A percentile compares a stretch with the other conserved stretches of the same genome.
These are phyloP conservation scores for Ennomos fuscantarius DNA, from an alignment of 2,888 invertebrate species.

Conservation along the genomic window DNA sequence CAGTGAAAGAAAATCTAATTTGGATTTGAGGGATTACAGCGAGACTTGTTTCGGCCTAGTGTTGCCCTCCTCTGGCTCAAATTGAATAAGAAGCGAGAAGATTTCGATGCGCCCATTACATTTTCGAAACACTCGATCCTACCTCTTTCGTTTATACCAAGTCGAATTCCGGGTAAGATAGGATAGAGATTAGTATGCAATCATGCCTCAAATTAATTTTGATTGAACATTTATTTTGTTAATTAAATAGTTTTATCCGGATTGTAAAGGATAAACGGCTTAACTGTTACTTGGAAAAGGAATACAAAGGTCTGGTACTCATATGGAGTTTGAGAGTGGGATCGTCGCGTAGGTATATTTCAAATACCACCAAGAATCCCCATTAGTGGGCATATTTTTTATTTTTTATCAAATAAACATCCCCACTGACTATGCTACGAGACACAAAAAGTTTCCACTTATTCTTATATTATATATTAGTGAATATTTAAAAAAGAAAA, in stretches of 20 bases:
- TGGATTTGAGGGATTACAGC: slow-evolving; percentile 83
- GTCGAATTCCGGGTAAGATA: slow-evolving; percentile 15
- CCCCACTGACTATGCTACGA: no score
- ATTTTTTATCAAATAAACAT: no score
- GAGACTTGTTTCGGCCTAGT: slow-evolving; percentile 82
- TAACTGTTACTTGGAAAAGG: no score
- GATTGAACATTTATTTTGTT: slow-evolving; percentile 1
- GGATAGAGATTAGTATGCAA: slow-evolving; percentile 47
- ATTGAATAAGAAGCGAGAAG: slow-evolving; percentile 72
- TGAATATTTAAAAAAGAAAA: no score
- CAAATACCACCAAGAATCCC: no score
- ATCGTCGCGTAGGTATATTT: no score
- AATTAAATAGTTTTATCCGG: background rate
- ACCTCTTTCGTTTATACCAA: background rate
- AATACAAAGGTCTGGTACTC: no score
- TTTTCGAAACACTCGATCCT: slow-evolving; percentile 54
- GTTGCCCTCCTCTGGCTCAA: slow-evolving; percentile 63
- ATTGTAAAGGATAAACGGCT: background rate
- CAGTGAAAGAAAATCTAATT: slow-evolving; percentile 84
- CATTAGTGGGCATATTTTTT: no score
- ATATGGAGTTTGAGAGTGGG: no score
- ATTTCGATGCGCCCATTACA: slow-evolving; percentile 60
- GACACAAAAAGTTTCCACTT: no score
- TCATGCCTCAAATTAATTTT: slow-evolving; percentile 45
- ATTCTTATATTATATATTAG: no score